Conservation (phyloP, 2,797 vertebrate species). For the Sciaenops ocellatus region DNA sequence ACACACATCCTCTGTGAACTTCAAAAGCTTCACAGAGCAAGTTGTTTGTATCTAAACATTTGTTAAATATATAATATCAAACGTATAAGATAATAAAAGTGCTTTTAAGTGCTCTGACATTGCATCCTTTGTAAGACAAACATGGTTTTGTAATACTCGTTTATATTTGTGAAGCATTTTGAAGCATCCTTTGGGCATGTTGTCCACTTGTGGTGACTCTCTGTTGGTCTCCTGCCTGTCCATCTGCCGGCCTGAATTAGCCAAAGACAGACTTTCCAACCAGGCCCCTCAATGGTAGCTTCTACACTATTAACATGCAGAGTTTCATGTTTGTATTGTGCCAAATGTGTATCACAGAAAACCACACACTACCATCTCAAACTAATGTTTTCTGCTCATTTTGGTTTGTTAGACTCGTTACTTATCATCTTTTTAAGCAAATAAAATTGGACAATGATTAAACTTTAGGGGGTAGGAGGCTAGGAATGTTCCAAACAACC, state of each 20-base stretch:
- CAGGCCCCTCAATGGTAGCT: neutral
- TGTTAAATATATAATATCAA: neutral
- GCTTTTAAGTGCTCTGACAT: neutral
- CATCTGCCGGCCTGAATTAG: conserved; percentile 25
- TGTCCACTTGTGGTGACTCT: conserved; percentile 10
- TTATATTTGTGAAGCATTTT: neutral
- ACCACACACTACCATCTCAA: neutral
- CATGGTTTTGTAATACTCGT: neutral
- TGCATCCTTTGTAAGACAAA: neutral
- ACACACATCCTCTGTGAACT: neutral
- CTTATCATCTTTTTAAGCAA: neutral
- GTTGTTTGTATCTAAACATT: neutral
- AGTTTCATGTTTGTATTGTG: neutral
- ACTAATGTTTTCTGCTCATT: neutral
- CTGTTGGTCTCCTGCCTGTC: conserved; percentile 21
- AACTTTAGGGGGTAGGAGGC: neutral
- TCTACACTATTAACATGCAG: neutral
- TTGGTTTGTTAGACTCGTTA: neutral
- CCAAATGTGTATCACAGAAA: neutral
- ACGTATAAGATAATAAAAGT: neutral
- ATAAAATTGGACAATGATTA: neutral
- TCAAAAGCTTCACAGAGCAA: neutral
- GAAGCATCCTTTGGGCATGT: conserved; percentile 1
- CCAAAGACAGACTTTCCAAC: conserved; percentile 29
- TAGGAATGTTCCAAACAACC: too few relatives aligned